These are phyloP conservation scores for Exocentrus adspersus DNA, from an alignment of 2,888 invertebrate species.

Conservation along the genomic window DNA sequence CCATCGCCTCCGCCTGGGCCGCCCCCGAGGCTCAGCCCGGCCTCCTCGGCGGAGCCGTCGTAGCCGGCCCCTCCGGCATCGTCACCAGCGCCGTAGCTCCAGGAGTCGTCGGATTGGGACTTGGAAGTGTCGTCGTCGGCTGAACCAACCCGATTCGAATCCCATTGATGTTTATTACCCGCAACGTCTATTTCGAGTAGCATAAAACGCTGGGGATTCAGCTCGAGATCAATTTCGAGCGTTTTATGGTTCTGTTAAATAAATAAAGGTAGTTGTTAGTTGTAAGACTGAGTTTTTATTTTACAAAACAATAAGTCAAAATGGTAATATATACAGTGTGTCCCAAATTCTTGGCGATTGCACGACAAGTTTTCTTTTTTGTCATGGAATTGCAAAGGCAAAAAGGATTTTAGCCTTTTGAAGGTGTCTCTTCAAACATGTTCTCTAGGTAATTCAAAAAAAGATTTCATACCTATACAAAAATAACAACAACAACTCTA, in stretches of 20 bases:
- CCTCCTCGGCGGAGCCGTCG: slow-evolving; percentile 17
- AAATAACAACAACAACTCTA: too few relatives aligned
- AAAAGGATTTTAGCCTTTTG: too few relatives aligned
- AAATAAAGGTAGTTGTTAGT: neutral
- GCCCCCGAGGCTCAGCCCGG: slow-evolving; percentile 6
- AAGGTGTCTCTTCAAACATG: too few relatives aligned
- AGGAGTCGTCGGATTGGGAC: slow-evolving; percentile 12
- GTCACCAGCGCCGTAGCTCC: neutral
- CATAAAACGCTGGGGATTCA: neutral
- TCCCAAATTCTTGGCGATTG: too few relatives aligned
- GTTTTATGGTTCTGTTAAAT: slow-evolving; percentile 2
- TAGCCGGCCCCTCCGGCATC: neutral
- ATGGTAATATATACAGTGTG: too few relatives aligned
- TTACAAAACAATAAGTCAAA: too few relatives aligned
- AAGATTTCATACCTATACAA: too few relatives aligned
- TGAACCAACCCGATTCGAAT: neutral
- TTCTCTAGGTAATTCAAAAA: too few relatives aligned
- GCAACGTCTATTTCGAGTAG: neutral
- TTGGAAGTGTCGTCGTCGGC: slow-evolving; percentile 11
- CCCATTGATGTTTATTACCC: neutral
- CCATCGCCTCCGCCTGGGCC: slow-evolving; percentile 37
- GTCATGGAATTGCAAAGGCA: too few relatives aligned
- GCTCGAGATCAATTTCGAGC: neutral
- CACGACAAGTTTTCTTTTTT: too few relatives aligned
- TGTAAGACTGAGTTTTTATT: too few relatives aligned